phyloP scores from a whole-genome alignment of 30 jellyfish, hydroid and myxozoan genomes.

The Mastigias papua region DNA sequence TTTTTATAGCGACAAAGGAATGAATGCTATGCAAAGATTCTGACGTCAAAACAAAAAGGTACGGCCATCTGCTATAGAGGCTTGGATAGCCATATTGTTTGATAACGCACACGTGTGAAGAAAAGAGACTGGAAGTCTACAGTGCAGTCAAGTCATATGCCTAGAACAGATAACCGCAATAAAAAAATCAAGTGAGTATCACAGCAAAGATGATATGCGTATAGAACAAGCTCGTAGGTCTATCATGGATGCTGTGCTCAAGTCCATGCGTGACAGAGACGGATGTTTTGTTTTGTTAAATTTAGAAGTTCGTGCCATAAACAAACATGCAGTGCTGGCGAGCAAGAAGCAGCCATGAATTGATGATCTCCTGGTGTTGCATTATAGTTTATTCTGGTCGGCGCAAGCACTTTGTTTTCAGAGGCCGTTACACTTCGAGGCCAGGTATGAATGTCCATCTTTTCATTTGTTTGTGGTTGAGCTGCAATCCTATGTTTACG shows the following conservation, averaged over 20 bases:
- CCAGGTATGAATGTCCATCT: background rate
- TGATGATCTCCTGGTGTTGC: background rate
- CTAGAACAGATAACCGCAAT: background rate
- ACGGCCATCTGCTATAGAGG: background rate
- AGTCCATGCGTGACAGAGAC: background rate
- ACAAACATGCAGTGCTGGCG: background rate
- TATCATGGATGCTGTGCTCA: background rate
- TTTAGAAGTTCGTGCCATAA: background rate
- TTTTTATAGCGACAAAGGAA: background rate
- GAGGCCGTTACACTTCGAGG: background rate
- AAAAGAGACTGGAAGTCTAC: background rate
- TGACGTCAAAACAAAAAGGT: slow-evolving; percentile 27
- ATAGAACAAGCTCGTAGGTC: background rate
- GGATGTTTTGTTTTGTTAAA: background rate
- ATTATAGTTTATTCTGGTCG: background rate
- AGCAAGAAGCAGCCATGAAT: background rate
- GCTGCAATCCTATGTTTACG: no score
- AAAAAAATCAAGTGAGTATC: background rate
- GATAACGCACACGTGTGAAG: background rate
- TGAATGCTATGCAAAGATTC: slow-evolving; percentile 31
- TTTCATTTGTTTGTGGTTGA: no score
- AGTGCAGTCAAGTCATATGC: background rate
- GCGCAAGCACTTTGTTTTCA: background rate
- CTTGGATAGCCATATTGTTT: background rate
- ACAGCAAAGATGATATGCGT: background rate